phyloP scores from a whole-genome alignment of 2,113 vertebrate species.

The Channa argus region DNA sequence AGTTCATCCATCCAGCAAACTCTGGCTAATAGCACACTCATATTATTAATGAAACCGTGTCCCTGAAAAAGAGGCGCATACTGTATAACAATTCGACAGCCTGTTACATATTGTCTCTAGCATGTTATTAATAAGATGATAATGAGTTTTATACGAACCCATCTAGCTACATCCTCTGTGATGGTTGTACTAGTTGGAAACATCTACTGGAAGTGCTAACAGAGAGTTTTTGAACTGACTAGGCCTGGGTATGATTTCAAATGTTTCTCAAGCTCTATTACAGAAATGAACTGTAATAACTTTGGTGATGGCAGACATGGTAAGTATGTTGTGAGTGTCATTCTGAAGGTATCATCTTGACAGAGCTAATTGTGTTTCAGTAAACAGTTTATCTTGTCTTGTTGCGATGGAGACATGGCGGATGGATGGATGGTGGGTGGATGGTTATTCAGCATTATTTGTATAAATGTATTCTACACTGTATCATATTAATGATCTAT shows the following conservation, averaged over 20 bases:
- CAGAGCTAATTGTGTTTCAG: too few relatives aligned
- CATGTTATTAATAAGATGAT: slow-evolving; percentile 53
- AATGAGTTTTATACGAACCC: slow-evolving; percentile 37
- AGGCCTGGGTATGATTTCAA: too few relatives aligned
- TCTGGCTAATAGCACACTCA: slow-evolving; percentile 30
- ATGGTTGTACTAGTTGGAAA: slow-evolving; percentile 13
- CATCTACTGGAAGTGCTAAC: background rate
- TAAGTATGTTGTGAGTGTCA: too few relatives aligned
- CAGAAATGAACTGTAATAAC: too few relatives aligned
- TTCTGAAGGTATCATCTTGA: too few relatives aligned
- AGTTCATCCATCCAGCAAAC: slow-evolving; percentile 59
- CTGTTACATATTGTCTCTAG: slow-evolving; percentile 60
- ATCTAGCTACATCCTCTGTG: background rate
- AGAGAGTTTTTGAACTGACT: background rate
- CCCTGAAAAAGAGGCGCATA: slow-evolving; percentile 31
- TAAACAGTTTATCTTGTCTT: too few relatives aligned
- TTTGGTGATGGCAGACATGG: too few relatives aligned
- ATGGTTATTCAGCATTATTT: too few relatives aligned
- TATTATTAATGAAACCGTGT: slow-evolving; percentile 53
- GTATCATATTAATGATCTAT: background rate
- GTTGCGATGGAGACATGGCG: too few relatives aligned
- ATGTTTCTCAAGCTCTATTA: too few relatives aligned
- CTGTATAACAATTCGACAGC: slow-evolving; percentile 47
- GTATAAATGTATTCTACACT: background rate
- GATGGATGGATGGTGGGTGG: too few relatives aligned